A percentile compares a stretch with the other conserved stretches of the same genome.
phyloP scores from a whole-genome alignment of 2,888 invertebrate genomes.

The Macrosiphum euphorbiae region DNA sequence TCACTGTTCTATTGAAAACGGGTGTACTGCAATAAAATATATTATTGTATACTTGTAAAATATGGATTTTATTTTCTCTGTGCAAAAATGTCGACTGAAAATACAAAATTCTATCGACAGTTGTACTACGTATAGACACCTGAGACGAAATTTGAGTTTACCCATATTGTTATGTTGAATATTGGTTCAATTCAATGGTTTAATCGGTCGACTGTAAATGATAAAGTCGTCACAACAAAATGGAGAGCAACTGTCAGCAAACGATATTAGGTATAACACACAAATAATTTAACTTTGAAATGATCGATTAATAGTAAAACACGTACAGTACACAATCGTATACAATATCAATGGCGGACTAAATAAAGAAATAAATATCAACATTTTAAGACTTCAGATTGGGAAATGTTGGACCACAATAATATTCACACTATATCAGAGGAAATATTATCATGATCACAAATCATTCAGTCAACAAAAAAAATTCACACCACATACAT shows the following conservation, averaged over 20 bases:
- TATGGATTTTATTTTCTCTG: neutral
- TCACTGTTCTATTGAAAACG: neutral
- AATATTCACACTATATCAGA: neutral
- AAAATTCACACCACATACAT: neutral
- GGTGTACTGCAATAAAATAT: constrained; percentile 30
- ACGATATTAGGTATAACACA: neutral
- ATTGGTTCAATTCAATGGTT: neutral
- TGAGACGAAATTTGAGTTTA: neutral
- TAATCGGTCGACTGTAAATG: neutral
- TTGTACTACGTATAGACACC: neutral
- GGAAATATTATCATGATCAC: neutral
- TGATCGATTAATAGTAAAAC: neutral
- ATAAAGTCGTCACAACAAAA: neutral
- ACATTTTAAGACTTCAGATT: no score
- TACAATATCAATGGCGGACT: no score
- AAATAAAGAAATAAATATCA: no score
- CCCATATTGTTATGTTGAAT: neutral
- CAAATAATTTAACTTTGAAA: neutral
- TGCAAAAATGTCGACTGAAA: neutral
- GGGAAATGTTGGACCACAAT: neutral
- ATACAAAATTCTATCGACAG: neutral
- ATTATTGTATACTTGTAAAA: neutral
- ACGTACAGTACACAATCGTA: neutral
- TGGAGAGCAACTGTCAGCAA: neutral
- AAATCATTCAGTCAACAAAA: neutral